Percentiles rank a stretch among this genome's conserved stretches.
phyloP scores from a whole-genome alignment of 2,797 vertebrate species.

The Potorous gilbertii region DNA sequence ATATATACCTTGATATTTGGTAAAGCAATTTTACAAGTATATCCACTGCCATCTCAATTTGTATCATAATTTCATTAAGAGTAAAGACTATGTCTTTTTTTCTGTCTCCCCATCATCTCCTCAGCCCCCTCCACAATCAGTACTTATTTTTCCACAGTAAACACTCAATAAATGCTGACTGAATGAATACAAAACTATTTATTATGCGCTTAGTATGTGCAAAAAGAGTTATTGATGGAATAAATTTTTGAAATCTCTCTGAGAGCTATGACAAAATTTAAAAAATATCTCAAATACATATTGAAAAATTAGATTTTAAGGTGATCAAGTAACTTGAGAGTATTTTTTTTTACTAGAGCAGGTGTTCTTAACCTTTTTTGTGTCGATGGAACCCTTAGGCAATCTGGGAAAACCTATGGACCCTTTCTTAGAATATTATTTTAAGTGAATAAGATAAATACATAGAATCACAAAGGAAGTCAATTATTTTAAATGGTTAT shows the following conservation, averaged over 20 bases:
- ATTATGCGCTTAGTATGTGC: not conserved
- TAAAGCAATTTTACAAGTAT: not conserved
- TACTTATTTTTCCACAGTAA: not conserved
- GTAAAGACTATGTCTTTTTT: not conserved
- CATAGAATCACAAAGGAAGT: not conserved
- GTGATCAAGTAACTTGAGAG: not conserved
- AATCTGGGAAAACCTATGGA: not conserved
- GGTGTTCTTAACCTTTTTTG: not conserved
- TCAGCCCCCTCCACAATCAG: not conserved
- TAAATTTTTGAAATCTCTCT: not conserved
- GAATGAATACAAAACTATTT: not conserved
- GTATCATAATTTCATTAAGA: slow-evolving; percentile 6
- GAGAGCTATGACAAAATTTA: not conserved
- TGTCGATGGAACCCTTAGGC: not conserved
- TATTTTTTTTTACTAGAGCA: not conserved
- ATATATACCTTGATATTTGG: not conserved
- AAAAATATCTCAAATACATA: not conserved
- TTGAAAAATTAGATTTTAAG: not conserved
- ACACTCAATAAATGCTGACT: not conserved
- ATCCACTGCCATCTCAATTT: not conserved
- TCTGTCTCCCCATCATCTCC: not conserved
- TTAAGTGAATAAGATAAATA: not conserved
- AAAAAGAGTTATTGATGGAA: not conserved
- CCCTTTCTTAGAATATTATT: not conserved
- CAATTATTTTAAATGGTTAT: not conserved